Conservation (phyloP, 1,140 invertebrate genomes). For the Solen grandis region DNA sequence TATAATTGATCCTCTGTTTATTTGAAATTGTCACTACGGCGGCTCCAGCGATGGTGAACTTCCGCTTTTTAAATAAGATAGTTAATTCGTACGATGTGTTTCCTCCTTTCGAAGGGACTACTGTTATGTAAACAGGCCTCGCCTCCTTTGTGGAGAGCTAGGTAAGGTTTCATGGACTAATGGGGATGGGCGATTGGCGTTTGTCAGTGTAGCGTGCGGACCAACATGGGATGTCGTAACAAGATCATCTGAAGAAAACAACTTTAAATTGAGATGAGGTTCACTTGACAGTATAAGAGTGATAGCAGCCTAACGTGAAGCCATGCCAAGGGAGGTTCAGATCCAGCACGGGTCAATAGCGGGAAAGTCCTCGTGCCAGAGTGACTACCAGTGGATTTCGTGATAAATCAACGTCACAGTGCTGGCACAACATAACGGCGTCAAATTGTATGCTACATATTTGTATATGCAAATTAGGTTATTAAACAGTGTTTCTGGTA, state of each 20-base stretch:
- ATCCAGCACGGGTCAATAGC: background rate
- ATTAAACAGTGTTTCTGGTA: too few species aligned
- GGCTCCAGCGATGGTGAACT: background rate
- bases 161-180: background rate
- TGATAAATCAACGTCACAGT: too few species aligned
- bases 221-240: background rate
- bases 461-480: too few species aligned
- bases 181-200: background rate
- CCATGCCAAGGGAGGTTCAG: background rate
- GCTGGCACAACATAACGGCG: too few species aligned
- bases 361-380: too few species aligned
- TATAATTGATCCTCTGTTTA: background rate
- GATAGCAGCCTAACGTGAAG: background rate
- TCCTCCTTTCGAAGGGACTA: background rate
- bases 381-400: too few species aligned
- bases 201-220: background rate
- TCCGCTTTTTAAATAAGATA: background rate
- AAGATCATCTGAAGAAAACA: background rate
- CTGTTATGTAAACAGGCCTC: background rate
- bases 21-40: background rate
- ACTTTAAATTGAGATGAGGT: too few species aligned
- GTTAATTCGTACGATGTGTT: background rate
- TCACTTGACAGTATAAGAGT: too few species aligned
- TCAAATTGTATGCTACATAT: too few species aligned
- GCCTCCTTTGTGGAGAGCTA: background rate